Evolutionary conservation across 2,888 invertebrate genomes (phyloP), one percentile per base, ranked within the genome.

Genomic region (Apamea monoglypha): DNA sequence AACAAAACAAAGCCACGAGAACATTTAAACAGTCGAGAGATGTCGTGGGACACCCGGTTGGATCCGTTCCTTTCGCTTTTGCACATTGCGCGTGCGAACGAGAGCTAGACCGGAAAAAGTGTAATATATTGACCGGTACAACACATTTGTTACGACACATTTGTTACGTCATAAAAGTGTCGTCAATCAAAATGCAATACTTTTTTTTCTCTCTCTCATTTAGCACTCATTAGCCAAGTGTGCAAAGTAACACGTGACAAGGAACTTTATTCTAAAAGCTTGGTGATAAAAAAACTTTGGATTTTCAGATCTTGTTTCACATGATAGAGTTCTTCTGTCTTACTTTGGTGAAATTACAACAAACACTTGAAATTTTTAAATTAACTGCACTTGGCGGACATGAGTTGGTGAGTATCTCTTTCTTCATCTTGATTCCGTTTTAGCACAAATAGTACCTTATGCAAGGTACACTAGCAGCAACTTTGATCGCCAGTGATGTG

Each of bases 301-400:
- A 32, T 61, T 80, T 78, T 12, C 71, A 78, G 78, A 36, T 70
- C 21, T n/a, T 63, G 0, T 78, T 32, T 25, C 70, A 78, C 21
- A 36, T 44, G 3, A 12, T 80, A 12, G 71, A 80, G 6, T 80
- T 78, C 5, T 53, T 80, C 16, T 70, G n/a, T 32, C 44, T 16
- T 53, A 1, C 32, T 50, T 50, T 78, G 21, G 12, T 78, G 16
- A 78, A 78, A 70, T 36, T 78, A 0, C 80, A 78, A 80, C n/a
- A n/a, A 21, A n/a, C 32, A 32, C 16, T 50, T 0, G 32, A 50
- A 0, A 32, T 10, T 32, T 70, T 80, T 25, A 16, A 69, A 32
- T 25, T 69, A 16, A 5, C 50, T 25, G 2, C 21, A 29, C 14
- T 14, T 69, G 1, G 29, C 5, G 69, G 29, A 25, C 21, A 50